Base-by-base conservation (phyloP, 2,888 invertebrate genomes). In the Scaeva pyrastri region DNA sequence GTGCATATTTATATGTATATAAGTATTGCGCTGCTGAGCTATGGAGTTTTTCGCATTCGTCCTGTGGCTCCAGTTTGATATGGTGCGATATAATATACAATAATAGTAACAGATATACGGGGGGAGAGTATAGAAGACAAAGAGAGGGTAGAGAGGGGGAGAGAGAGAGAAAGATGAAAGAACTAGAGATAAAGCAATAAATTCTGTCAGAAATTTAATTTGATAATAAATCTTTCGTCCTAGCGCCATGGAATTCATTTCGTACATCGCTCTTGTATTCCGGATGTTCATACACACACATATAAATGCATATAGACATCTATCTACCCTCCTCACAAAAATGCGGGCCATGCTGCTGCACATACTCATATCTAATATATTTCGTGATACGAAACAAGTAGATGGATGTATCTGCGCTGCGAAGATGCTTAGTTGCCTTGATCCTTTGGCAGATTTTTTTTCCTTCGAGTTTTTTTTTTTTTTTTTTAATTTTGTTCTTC, bases 141-240 rank as follows among this genome's bases (percentile, higher is more conserved):
- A 10, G 16, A 7, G 16, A 16, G 16, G n/a, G n/a, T 12, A 16
- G 6, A 43, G 6, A 43, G 11, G 11, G 14, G 21, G 39, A 21
- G 8, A 21, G 60, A 58, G 55, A 89, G 90, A 89, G 90, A 90
- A 90, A 90, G 89, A 90, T 90, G 90, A 90, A 91, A 92, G 90
- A 91, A 91, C 91, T 91, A 92, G 91, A 93, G 93, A 93, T 93
- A 93, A 92, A 92, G 93, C 92, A 93, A 93, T 93, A 93, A 92
- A 92, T 93, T 92, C 92, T 93, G 93, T 93, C 93, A 93, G 93
- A 93, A 93, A 93, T 93, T 93, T 93, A 93, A 93, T 93, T 93
- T 93, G 93, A 92, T 92, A 92, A 93, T 93, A 93, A 93, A 93
- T 93, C 93, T 93, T 91, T 91, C 90, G 91, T 92, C 91, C 92